A percentile compares a stretch with the other conserved stretches of the same genome.
Evolutionary conservation across 2,888 invertebrate species (phyloP).

Genomic region (Metallyticus violacea): DNA sequence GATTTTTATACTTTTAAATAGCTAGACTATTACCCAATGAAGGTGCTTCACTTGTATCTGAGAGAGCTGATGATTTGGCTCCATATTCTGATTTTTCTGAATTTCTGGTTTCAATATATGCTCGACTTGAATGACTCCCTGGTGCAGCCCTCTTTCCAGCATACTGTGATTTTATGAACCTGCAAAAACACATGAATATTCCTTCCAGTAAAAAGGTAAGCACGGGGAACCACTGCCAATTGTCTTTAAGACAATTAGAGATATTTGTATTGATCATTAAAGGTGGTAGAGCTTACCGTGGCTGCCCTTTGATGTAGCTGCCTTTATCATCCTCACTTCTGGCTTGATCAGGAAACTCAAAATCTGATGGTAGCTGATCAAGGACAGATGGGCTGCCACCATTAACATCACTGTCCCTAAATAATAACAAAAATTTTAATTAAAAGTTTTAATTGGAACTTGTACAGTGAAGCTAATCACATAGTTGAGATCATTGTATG

Average conservation of each 20-base stretch:
- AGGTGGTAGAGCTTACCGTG: too few relatives aligned
- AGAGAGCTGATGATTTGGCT: constrained; percentile 79
- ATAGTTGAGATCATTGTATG: too few relatives aligned
- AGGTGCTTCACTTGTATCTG: constrained; percentile 91
- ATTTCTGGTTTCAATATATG: constrained; percentile 61
- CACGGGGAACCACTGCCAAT: neutral
- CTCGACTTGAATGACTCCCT: constrained; percentile 83
- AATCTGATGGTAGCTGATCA: constrained; percentile 42
- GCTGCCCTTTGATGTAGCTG: constrained; percentile 50
- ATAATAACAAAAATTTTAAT: too few relatives aligned
- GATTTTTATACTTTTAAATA: too few relatives aligned
- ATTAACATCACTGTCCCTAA: constrained; percentile 39
- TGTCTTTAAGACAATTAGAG: too few relatives aligned
- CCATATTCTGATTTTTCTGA: constrained; percentile 71
- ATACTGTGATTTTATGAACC: constrained; percentile 82
- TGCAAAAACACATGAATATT: constrained; percentile 44
- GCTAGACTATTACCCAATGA: constrained; percentile 59
- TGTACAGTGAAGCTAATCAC: too few relatives aligned
- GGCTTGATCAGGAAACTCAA: constrained; percentile 63
- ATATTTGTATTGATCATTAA: too few relatives aligned
- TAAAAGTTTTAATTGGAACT: too few relatives aligned
- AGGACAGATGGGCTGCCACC: constrained; percentile 46
- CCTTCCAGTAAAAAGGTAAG: neutral
- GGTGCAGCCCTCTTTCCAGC: constrained; percentile 72
- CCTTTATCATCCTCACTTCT: constrained; percentile 52